phyloP scores from a whole-genome alignment of 2,797 vertebrate genomes.

The Apogon hyalosoma region DNA sequence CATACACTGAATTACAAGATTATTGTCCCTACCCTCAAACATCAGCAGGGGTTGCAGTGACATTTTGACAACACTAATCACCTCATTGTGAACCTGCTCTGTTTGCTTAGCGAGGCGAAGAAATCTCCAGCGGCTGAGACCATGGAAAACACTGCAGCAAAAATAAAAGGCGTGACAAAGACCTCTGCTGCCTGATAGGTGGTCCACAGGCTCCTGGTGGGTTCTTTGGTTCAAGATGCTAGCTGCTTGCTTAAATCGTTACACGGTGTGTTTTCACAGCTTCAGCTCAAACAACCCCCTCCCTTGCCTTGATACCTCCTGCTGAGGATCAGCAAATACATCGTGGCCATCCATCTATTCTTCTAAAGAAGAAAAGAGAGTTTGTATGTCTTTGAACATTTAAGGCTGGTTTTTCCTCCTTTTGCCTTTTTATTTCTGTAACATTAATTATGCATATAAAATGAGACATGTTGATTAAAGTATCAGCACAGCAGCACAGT shows the following conservation, averaged over 20 bases:
- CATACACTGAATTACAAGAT: constrained; percentile 47
- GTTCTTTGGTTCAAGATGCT: constrained; percentile 58
- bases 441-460: constrained; percentile 75
- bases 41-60: constrained; percentile 49
- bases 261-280: constrained; percentile 64
- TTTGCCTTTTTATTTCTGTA: constrained; percentile 38
- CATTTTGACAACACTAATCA: constrained; percentile 75
- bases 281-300: constrained; percentile 55
- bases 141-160: constrained; percentile 27
- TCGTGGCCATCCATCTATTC: constrained; percentile 20
- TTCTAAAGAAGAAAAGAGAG: constrained; percentile 29
- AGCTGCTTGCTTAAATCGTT: constrained; percentile 59
- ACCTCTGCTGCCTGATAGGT: constrained; percentile 49
- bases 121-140: constrained; percentile 42
- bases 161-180: constrained; percentile 39
- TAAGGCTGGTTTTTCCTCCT: constrained; percentile 23
- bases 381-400: constrained; percentile 68
- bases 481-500: constrained; percentile 50
- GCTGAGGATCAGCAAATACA: constrained; percentile 36
- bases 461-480: constrained; percentile 68
- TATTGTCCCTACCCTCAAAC: constrained; percentile 46
- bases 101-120: constrained; percentile 49
- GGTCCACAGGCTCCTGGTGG: constrained; percentile 57
- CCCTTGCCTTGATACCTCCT: constrained; percentile 32
- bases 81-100: constrained; percentile 61